A percentile compares a stretch with the other conserved stretches of the same genome.
phyloP scores from a whole-genome alignment of 2,797 vertebrate genomes.

The Pitangus sulphuratus region DNA sequence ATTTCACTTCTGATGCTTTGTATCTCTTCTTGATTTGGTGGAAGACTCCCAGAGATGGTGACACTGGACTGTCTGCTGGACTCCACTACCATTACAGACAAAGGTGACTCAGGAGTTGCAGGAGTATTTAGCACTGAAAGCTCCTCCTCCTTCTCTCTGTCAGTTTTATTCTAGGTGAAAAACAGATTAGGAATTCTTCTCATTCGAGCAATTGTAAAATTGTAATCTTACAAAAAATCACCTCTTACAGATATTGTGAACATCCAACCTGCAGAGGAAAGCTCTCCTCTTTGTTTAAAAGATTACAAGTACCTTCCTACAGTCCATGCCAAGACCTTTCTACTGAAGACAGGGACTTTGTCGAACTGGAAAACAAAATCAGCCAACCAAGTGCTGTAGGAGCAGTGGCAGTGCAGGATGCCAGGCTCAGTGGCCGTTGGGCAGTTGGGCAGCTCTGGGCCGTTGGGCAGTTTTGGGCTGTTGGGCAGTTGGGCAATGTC shows the following conservation, averaged over 20 bases:
- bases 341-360: neutral
- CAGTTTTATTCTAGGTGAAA: constrained; percentile 88
- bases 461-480: neutral
- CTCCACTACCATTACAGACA: constrained; percentile 76
- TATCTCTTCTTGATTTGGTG: constrained; percentile 81
- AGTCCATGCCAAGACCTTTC: neutral
- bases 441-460: neutral
- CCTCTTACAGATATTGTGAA: neutral
- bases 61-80: constrained; percentile 73
- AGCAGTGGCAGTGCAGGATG: fast-evolving
- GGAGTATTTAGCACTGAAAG: constrained; percentile 90
- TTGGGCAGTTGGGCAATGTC: neutral
- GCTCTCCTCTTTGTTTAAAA: neutral
- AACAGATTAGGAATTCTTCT: neutral
- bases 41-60: constrained; percentile 51
- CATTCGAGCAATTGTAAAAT: neutral
- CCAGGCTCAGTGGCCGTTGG: neutral
- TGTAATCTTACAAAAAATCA: neutral
- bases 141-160: constrained; percentile 87
- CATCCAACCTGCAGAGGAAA: neutral
- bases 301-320: neutral
- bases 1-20: constrained; percentile 81
- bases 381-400: neutral
- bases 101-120: constrained; percentile 87
- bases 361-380: neutral